Base-by-base conservation (phyloP, 2,113 vertebrate species). In the Peromyscus leucopus region DNA sequence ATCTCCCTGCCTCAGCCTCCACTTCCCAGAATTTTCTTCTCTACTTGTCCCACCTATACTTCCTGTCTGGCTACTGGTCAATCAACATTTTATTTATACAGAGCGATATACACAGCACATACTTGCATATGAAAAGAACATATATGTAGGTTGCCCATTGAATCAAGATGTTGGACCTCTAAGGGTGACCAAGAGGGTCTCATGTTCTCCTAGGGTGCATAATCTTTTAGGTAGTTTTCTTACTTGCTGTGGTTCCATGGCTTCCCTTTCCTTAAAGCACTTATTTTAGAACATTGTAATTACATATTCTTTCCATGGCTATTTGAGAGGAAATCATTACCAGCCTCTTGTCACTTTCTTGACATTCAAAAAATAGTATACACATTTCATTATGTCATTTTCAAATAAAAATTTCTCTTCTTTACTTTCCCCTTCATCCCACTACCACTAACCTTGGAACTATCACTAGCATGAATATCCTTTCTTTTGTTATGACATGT, bases 131-230 rank as follows among this genome's bases (percentile, higher is more conserved):
- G n/a, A 83, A 94, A 85, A 8, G 61, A 28, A 21, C 71, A 42
- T 67, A 39, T 63, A 76, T 42, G 2, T 51, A 79, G 2, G 88
- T 2, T 11, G 0, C 2, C 46, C 0, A 83, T 11, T 78, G 0
- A 76, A 46, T 17, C 17, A 48, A 51, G 36, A 24, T 8, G 31
- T 80, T 46, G 26, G 46, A 72, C 2, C 0, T 5, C 11, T 7
- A 46, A 57, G 7, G 42, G 2, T 83, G 36, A 55, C 7, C 2
- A n/a, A 82, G 21, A 63, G 33, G 0, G 0, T 51, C 7, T 82
- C 51, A 51, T 51, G 0, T 63, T 87, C 9, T 11, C 28, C 2
- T 5, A 82, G 28, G 11, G 7, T 79, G 28, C 82, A 15, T 78
- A 84, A 36, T 57, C 11, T 88, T 69, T 91, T 55, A 57, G 28